Evolutionary conservation across 2,888 invertebrate species (phyloP).

Genomic region (Cantharis rufa): DNA sequence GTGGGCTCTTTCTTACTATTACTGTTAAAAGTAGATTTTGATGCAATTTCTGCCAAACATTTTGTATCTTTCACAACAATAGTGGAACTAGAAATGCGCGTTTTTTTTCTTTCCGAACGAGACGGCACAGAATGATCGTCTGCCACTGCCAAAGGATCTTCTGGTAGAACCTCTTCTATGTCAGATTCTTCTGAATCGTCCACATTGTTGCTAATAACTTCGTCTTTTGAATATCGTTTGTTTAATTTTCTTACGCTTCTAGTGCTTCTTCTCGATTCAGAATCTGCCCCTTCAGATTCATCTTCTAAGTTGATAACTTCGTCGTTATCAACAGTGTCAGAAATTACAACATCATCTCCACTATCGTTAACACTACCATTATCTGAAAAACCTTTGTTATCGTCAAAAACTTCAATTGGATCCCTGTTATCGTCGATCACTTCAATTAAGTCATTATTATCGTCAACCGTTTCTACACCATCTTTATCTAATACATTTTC

Average conservation of each 20-base stretch:
- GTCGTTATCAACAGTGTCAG: constrained; percentile 1
- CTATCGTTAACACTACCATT: constrained; percentile 11
- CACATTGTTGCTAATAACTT: constrained; percentile 23
- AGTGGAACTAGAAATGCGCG: constrained; percentile 43
- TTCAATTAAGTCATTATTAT: neutral
- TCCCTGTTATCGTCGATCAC: constrained; percentile 9
- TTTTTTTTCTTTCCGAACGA: constrained; percentile 12
- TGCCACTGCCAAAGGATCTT: constrained; percentile 62
- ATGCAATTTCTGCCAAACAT: constrained; percentile 70
- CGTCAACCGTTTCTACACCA: constrained; percentile 29
- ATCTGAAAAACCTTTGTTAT: constrained; percentile 17
- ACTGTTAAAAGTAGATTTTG: constrained; percentile 58
- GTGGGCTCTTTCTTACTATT: constrained; percentile 72
- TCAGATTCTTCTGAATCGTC: constrained; percentile 47
- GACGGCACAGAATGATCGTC: constrained; percentile 36
- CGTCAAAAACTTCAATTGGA: constrained; percentile 17
- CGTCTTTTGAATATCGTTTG: constrained; percentile 16
- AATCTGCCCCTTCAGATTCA: constrained; percentile 43
- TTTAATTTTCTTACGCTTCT: constrained; percentile 60
- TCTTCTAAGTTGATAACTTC: constrained; percentile 41
- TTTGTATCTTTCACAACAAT: constrained; percentile 76
- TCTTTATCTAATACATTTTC: constrained; percentile 43
- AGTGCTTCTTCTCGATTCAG: constrained; percentile 58
- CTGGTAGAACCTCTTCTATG: constrained; percentile 65
- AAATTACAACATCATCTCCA: constrained; percentile 37